Percentiles rank a stretch among this genome's conserved stretches.
Conservation (phyloP, 1,140 invertebrate genomes). For the Cydia splendana region DNA sequence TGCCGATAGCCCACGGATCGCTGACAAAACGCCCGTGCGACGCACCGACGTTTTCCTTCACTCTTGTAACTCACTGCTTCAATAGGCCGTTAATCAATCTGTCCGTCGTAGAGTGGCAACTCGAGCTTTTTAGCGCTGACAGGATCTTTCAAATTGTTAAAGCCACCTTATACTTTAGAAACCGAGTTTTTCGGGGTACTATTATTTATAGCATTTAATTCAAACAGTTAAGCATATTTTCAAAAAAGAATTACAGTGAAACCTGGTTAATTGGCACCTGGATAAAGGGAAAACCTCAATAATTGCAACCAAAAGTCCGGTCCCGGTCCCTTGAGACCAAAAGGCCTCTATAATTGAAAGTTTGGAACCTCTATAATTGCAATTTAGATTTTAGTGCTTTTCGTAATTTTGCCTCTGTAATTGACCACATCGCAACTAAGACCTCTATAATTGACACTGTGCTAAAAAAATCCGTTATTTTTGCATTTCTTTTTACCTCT, state of each 20-base stretch:
- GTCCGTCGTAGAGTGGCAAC: constrained; percentile 18
- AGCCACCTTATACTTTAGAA: background rate
- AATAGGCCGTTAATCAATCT: constrained; percentile 54
- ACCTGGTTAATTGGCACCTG: no score
- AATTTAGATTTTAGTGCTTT: no score
- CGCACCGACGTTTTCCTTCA: constrained; percentile 41
- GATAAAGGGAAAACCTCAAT: no score
- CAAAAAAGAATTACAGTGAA: background rate
- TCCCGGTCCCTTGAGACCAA: no score
- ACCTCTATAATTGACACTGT: no score
- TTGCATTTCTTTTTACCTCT: no score
- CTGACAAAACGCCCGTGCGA: constrained; percentile 48
- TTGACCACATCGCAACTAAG: no score
- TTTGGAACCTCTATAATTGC: no score
- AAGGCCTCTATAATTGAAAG: no score
- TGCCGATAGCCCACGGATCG: constrained; percentile 49
- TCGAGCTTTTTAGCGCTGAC: constrained; percentile 29
- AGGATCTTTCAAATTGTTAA: constrained; percentile 19
- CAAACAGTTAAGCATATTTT: background rate
- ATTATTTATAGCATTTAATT: background rate
- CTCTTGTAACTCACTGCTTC: constrained; percentile 43
- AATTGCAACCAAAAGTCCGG: no score
- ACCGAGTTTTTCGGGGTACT: background rate
- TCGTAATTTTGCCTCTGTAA: no score
- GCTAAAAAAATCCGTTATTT: no score